Evolutionary conservation across 2,888 invertebrate species (phyloP), one percentile per base, ranked within the genome.

Genomic region (Psylliodes chrysocephalus): DNA sequence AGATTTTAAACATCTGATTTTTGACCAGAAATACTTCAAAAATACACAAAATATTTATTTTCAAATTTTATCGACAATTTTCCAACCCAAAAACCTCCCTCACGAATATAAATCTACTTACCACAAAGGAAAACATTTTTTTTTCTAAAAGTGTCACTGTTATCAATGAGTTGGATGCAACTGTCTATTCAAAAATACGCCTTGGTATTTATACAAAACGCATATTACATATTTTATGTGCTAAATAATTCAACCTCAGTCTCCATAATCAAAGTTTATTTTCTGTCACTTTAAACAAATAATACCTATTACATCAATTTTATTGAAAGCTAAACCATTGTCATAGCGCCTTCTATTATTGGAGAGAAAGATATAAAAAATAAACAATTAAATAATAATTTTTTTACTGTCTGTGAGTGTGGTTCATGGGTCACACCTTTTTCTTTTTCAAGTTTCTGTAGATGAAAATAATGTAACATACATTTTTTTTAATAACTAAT

Each of bases 201-300:
- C 38, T 42, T 12, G 57, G 61, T 65, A 65, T 62, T 65, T 65
- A 65, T 65, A 65, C 18, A 22, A n/a, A 38, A 19, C 25, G 44
- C 12, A 25, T 33, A 19, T 38, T 54, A 12, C n/a, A 62, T 17
- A 61, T 44, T 60, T 49, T 51, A 60, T 65, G 55, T 61, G 65
- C 61, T 65, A 65, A 65, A 57, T 33, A 53, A 65, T 62, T 61
- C 40, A 62, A 54, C 65, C 65, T 65, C 35, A 22, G 35, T 63
- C n/a, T 30, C 44, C 47, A 38, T 54, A 33, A 49, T 54, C 61
- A 38, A 54, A 61, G 38, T 60, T 40, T 28, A 38, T 53, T 30
- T 53, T 52, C 35, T 49, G 53, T 44, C 49, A 51, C 55, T 49
- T 60, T 64, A 51, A 33, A 30, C 30, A 55, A 64, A 64, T 44